Evolutionary conservation across 1,140 invertebrate species (phyloP).

Genomic region (Whitmania pigra): DNA sequence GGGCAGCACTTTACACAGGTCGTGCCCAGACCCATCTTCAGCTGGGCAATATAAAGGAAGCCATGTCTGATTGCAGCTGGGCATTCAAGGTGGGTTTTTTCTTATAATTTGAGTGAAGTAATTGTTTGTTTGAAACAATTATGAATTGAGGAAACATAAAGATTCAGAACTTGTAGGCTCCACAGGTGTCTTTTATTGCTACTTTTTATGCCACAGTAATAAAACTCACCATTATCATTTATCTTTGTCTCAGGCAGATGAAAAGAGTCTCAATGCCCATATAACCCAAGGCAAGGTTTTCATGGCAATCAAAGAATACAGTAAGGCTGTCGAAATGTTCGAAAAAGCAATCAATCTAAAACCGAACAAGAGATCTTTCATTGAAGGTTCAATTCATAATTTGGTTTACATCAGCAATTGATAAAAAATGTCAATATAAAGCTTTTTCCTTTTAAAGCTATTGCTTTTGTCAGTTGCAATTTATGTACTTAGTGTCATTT

Average conservation of each 20-base stretch:
- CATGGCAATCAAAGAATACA: neutral
- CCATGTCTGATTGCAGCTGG: neutral
- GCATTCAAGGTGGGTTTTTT: slow-evolving; percentile 10
- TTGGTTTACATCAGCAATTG: neutral
- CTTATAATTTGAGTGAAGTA: neutral
- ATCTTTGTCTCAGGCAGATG: neutral
- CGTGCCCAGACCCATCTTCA: neutral
- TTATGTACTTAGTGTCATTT: too few species aligned
- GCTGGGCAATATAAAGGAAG: neutral
- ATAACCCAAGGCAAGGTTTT: neutral
- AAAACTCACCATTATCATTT: neutral
- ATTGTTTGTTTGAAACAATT: neutral
- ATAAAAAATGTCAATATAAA: neutral
- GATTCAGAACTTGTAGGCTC: too few species aligned
- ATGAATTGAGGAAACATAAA: neutral
- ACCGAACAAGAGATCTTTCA: neutral
- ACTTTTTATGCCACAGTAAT: too few species aligned
- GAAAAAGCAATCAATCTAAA: neutral
- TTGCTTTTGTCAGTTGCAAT: too few species aligned
- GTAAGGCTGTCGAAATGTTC: neutral
- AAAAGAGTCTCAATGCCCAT: neutral
- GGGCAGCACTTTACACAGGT: neutral
- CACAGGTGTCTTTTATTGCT: too few species aligned
- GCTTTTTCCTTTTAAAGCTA: too few species aligned
- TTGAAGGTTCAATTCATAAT: neutral